Percentiles rank a stretch among this genome's conserved stretches.
These are phyloP conservation scores for Eupithecia dodoneata DNA, from an alignment of 2,888 invertebrate genomes.

Conservation along the genomic window DNA sequence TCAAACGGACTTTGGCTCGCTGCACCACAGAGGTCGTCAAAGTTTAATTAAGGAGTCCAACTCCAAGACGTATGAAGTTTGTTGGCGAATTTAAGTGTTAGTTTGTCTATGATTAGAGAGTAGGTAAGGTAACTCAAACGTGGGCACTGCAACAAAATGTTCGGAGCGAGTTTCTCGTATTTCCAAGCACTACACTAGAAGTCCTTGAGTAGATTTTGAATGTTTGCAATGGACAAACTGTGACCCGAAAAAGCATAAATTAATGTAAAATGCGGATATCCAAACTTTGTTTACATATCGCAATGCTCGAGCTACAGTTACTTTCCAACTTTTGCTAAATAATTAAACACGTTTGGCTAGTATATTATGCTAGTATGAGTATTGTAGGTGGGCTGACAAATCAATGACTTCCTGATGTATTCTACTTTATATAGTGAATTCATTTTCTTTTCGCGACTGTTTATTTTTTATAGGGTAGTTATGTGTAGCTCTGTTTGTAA, in stretches of 20 bases:
- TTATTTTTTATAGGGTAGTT: not conserved
- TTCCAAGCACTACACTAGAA: slow-evolving; percentile 12
- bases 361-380: not conserved
- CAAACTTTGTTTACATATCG: not conserved
- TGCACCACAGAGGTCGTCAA: not conserved
- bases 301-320: not conserved
- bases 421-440: not conserved
- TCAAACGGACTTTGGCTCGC: too few species aligned
- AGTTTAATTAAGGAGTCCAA: not conserved
- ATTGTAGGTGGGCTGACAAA: not conserved
- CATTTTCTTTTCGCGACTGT: not conserved
- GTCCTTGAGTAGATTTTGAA: slow-evolving; percentile 12
- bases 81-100: not conserved
- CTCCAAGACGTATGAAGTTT: not conserved
- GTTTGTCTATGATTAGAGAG: slow-evolving; percentile 1
- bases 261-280: not conserved
- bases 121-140: not conserved
- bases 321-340: not conserved
- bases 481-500: not conserved
- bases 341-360: not conserved
- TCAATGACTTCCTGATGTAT: not conserved
- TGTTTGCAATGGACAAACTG: slow-evolving; percentile 17
- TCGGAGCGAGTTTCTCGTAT: not conserved
- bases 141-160: slow-evolving; percentile 1
- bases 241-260: slow-evolving; percentile 4